Conservation (phyloP, 2,797 vertebrate species). For the Halcyon leucocephala region DNA sequence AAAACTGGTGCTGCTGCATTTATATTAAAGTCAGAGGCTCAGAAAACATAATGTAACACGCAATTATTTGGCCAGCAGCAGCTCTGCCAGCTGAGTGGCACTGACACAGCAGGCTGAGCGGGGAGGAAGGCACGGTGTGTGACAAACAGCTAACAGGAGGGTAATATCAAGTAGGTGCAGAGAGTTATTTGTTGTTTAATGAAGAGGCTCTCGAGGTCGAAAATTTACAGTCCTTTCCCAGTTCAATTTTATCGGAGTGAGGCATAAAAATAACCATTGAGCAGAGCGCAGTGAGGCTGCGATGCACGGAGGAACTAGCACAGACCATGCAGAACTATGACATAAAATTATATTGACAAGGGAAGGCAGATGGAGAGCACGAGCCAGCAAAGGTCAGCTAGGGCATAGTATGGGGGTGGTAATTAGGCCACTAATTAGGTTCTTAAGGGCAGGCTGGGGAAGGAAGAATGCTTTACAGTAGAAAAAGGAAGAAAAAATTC, state of each 20-base stretch:
- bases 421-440: slow-evolving; percentile 57
- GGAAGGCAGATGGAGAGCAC: background rate
- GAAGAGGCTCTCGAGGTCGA: slow-evolving; percentile 24
- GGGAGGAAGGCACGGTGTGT: background rate
- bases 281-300: fast-evolving
- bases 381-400: background rate
- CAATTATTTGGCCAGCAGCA: background rate
- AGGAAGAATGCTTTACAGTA: background rate
- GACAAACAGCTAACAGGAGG: slow-evolving; percentile 20
- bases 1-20: background rate
- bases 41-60: background rate
- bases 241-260: background rate
- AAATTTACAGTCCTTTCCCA: slow-evolving; percentile 19
- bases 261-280: background rate
- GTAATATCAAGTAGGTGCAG: background rate
- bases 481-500: background rate
- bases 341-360: background rate
- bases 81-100: background rate
- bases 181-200: slow-evolving; percentile 41
- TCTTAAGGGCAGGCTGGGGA: background rate
- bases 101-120: background rate
- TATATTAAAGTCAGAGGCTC: background rate
- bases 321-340: background rate
- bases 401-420: background rate
- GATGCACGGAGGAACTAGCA: background rate